Evolutionary conservation across 1,140 invertebrate genomes (phyloP).

Genomic region (Drosophila pruinosa): DNA sequence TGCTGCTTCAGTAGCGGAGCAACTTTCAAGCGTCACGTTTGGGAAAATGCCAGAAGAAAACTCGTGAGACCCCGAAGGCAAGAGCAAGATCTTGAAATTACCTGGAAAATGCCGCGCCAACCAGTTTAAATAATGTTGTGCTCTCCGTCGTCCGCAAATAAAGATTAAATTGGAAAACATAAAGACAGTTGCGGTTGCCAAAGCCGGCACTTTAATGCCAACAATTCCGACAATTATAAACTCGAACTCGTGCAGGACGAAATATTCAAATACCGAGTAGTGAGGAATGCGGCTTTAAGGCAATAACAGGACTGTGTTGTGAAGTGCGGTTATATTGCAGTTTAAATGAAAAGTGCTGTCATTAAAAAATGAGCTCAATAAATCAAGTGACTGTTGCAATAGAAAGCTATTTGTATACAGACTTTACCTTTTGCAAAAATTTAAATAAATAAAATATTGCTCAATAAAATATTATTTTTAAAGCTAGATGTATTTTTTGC

Average conservation of each 20-base stretch:
- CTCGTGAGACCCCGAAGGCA: not conserved
- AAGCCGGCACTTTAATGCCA: not conserved
- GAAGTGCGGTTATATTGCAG: not conserved
- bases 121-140: constrained; percentile 5
- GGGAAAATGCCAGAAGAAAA: constrained; percentile 15
- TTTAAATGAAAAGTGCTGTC: not conserved
- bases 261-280: not conserved
- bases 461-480: too few relatives aligned
- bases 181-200: not conserved
- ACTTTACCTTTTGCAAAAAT: too few relatives aligned
- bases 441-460: not conserved
- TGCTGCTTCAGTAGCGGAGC: constrained; percentile 68
- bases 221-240: not conserved
- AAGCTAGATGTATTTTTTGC: too few relatives aligned
- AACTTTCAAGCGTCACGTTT: constrained; percentile 75
- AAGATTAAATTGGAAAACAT: not conserved
- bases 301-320: not conserved
- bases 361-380: not conserved
- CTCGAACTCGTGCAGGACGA: not conserved
- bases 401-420: too few relatives aligned
- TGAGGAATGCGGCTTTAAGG: not conserved
- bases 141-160: not conserved
- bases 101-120: constrained; percentile 2
- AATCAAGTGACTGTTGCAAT: not conserved
- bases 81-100: not conserved